phyloP scores from a whole-genome alignment of 2,888 invertebrate genomes.

The Drosophila fungiperda region DNA sequence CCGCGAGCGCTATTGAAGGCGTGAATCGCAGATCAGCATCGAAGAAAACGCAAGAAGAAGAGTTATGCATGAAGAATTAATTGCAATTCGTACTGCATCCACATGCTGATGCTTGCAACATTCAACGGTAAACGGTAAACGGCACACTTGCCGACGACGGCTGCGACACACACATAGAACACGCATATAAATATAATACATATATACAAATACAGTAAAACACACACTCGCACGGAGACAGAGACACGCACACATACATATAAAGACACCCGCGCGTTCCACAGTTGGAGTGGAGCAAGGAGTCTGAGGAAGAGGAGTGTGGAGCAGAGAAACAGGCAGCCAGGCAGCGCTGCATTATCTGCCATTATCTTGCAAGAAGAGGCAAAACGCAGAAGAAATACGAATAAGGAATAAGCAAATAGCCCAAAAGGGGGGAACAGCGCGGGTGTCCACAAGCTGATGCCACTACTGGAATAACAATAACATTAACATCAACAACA shows the following conservation, averaged over 20 bases:
- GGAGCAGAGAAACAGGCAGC: conserved; percentile 22
- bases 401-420: conserved; percentile 3
- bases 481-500: conserved; percentile 22
- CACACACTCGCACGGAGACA: conserved; percentile 35
- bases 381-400: not conserved
- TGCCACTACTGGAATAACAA: conserved; percentile 45
- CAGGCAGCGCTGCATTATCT: conserved; percentile 28
- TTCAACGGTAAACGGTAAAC: conserved; percentile 42
- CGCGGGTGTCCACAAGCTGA: conserved; percentile 39
- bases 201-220: conserved; percentile 32
- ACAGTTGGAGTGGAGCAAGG: conserved; percentile 30
- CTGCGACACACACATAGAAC: conserved; percentile 36
- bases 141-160: conserved; percentile 60
- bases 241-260: conserved; percentile 23
- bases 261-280: conserved; percentile 46
- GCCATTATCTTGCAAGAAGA: conserved; percentile 27
- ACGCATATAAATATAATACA: conserved; percentile 24
- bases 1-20: conserved; percentile 65
- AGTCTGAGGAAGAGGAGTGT: conserved; percentile 33
- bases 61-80: conserved; percentile 51
- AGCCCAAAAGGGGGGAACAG: conserved; percentile 6
- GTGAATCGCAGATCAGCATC: conserved; percentile 52
- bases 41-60: conserved; percentile 37
- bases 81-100: conserved; percentile 51
- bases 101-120: conserved; percentile 57